Evolutionary conservation across 2,888 invertebrate species (phyloP), one percentile per base, ranked within the genome.

Genomic region (Anarsia innoxiella): DNA sequence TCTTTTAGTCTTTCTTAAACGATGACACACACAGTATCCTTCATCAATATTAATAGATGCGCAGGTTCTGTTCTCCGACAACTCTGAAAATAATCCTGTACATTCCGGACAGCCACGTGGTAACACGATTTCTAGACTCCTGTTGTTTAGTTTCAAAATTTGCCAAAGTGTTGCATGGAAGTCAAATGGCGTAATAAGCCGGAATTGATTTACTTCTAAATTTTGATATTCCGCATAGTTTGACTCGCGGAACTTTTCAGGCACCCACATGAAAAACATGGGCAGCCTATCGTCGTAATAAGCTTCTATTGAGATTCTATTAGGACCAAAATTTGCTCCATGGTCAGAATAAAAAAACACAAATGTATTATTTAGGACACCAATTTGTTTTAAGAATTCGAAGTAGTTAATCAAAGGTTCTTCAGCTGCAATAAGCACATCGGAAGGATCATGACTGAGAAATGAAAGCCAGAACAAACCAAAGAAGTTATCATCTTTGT

Each of bases 61-160:
- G 23, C 33, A 28, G 4, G 9, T 14, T 9, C 38, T 16, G n/a
- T n/a, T 2, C 2, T 12, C 26, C 0, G 33, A 12, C 2, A 33
- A 12, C 3, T 33, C 9, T 2, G 23, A 3, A 13, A 38, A 38
- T 12, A 38, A 29, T 16, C 28, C 25, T 10, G 8, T 29, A 15
- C 38, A 38, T n/a, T 16, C 4, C 2, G 9, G 13, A 16, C 38
- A 33, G 5, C 2, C 16, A 12, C 15, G 10, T 2, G 32, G 13
- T 2, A 62, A 54, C 10, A 58, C 59, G 9, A 65, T 48, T 15
- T 54, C 47, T 12, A 48, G 42, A 4, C 53, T 54, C 0, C 66
- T 59, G 2, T 86, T 86, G 0, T 88, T 84, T 3, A 29, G 9
- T 8, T 29, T 28, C n/a, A 38, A 15, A 10, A 38, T 38, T n/a